Evolutionary conservation across 2,797 vertebrate species (phyloP), one percentile per base, ranked within the genome.

Genomic region (Helarctos malayanus): DNA sequence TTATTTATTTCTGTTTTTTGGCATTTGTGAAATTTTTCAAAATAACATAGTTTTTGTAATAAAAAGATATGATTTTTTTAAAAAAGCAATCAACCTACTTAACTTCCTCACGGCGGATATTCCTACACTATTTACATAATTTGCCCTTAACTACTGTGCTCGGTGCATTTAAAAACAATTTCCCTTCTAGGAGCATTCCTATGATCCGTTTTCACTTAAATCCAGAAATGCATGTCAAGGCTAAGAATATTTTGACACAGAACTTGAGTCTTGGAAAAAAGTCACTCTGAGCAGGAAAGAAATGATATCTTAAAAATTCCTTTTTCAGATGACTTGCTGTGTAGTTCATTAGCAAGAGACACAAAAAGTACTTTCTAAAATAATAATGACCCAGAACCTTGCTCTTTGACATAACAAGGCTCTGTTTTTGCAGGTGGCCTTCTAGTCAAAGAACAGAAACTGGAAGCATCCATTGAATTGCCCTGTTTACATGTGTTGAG

Each of bases 351-450:
- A 97, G 92, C 69, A 92, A 95, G 75, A 95, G 91, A 96, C 85
- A 97, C 97, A 97, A 75, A 97, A 96, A 85, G 95, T 83, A 89
- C 93, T 98, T 97, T 98, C 92, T 96, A 92, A 94, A 95, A 98
- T 97, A 98, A 97, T 97, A 98, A 89, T 54, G 68, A 15, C 95
- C 88, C 95, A 98, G 95, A 95, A 35, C 54, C 29, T 92, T 21
- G 0, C 76, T 97, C 96, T 97, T 94, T 94, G 95, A 94, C 2
- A 0, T 95, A n/a, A 69, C 79, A 97, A 91, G 41, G 3, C 91
- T 97, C 81, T 98, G 97, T 93, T 98, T 98, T 98, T 97, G 95
- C 98, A 98, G 98, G 97, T 98, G 98, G 98, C 86, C 97, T 98
- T 96, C 79, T 52, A 76, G 84, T 96, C 97, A 95, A 97, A 95